phyloP scores from a whole-genome alignment of 2,113 vertebrate species.

The Cygnus buccinator region DNA sequence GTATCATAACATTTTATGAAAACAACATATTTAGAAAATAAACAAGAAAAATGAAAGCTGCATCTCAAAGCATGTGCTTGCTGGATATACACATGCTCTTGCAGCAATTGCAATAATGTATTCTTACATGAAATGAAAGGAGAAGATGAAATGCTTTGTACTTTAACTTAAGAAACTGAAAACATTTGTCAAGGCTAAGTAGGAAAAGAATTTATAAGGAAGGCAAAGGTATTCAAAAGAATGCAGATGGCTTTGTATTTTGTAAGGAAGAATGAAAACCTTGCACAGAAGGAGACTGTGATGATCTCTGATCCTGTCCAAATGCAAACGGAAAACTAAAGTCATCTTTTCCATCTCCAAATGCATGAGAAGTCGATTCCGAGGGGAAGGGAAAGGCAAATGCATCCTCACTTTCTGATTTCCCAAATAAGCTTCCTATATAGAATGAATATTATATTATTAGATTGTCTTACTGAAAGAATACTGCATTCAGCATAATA shows the following conservation, averaged over 20 bases:
- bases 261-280: slow-evolving; percentile 73
- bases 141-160: slow-evolving; percentile 45
- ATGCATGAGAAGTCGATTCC: slow-evolving; percentile 66
- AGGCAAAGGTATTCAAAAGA: slow-evolving; percentile 76
- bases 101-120: slow-evolving; percentile 20
- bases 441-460: neutral
- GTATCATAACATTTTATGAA: neutral
- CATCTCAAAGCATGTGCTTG: neutral
- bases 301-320: slow-evolving; percentile 77
- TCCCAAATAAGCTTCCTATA: slow-evolving; percentile 79
- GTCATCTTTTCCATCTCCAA: slow-evolving; percentile 80
- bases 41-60: slow-evolving; percentile 10
- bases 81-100: slow-evolving; percentile 23
- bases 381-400: slow-evolving; percentile 79
- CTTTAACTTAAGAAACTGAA: slow-evolving; percentile 47
- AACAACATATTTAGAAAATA: slow-evolving; percentile 16
- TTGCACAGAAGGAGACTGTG: slow-evolving; percentile 68
- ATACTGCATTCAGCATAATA: neutral
- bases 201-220: slow-evolving; percentile 63
- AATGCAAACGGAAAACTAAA: slow-evolving; percentile 81
- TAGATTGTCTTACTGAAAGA: neutral
- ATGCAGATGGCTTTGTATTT: slow-evolving; percentile 72
- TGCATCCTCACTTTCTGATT: slow-evolving; percentile 73
- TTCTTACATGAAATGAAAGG: slow-evolving; percentile 40
- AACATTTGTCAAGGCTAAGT: slow-evolving; percentile 61